Evolutionary conservation across 1,140 invertebrate species (phyloP), one percentile per base, ranked within the genome.

Genomic region (Hydropsyche tenuis): DNA sequence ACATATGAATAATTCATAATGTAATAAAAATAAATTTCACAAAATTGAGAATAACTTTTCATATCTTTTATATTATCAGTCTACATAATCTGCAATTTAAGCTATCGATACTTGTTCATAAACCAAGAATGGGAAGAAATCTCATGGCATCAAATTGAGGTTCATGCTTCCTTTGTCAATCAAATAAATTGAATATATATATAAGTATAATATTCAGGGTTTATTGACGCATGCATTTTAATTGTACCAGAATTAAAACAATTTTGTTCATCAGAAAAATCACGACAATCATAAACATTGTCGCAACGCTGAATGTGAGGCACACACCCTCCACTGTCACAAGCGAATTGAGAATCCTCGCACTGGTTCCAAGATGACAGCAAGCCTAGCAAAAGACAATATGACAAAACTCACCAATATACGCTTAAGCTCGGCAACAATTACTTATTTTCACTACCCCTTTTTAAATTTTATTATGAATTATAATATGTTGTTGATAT

Each of bases 231-330:
- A 70, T 70, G 68, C 46, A 70, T 56, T 75, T 25, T 42, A n/a
- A 42, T 56, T 73, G 80, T 85, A 85, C 84, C 84, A 75, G 83
- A 82, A 68, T 80, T 80, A 85, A 91, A 88, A 88, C 94, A 96
- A 85, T 92, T 90, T 83, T 93, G 90, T 87, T 97, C 95, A 85
- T 97, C 95, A 77, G 93, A 94, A 87, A 92, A 92, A 87, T 96
- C 94, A 83, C 88, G 88, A 87, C 95, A 97, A 87, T 96, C 93
- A 87, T 91, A 91, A 83, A 88, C 89, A 86, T 93, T 92, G 88
- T 96, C 93, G 86, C 94, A 96, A 81, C 91, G 89, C 79, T 90
- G 88, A 75, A 86, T 83, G 85, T 87, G 82, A 85, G 91, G 86
- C 82, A 90, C 90, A 80, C 87, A 87, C 80, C 88, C 87, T 79